phyloP scores from a whole-genome alignment of 2,888 invertebrate genomes.

The Cepaea hortensis region DNA sequence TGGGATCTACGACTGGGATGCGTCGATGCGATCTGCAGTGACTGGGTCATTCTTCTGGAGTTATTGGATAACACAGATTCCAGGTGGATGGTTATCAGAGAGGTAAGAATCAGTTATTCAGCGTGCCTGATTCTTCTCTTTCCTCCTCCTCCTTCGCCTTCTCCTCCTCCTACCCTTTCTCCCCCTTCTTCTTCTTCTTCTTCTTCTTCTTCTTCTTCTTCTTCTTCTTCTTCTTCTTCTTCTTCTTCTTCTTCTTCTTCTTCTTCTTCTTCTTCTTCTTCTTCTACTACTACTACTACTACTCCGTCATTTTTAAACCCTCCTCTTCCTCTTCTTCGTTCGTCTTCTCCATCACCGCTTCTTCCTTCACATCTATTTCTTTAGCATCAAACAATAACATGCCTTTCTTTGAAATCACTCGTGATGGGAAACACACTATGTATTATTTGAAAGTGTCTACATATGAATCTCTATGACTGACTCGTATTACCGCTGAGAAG shows the following conservation, averaged over 20 bases:
- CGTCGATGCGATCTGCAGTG: background rate
- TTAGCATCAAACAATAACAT: too few relatives aligned
- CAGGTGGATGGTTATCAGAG: conserved; percentile 58
- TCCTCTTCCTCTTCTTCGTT: too few relatives aligned
- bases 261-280: conserved; percentile 2
- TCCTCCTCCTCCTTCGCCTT: too few relatives aligned
- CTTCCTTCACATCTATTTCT: too few relatives aligned
- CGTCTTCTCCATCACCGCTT: too few relatives aligned
- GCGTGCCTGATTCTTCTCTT: background rate
- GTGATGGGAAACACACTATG: too few relatives aligned
- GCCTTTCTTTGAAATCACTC: too few relatives aligned
- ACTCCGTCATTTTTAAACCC: too few relatives aligned
- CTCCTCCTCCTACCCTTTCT: too few relatives aligned
- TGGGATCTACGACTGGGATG: background rate
- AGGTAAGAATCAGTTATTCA: background rate
- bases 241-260: conserved; percentile 15
- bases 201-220: background rate
- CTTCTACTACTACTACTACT: background rate
- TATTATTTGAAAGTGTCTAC: too few relatives aligned
- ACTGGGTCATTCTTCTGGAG: conserved; percentile 71
- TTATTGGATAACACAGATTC: conserved; percentile 68
- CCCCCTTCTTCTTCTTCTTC: background rate
- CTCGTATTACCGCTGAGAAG: too few relatives aligned
- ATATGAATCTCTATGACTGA: too few relatives aligned
- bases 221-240: conserved; percentile 15